Evolutionary conservation across 2,113 vertebrate species (phyloP), one percentile per base, ranked within the genome.

Genomic region (Stegostoma tigrinum): DNA sequence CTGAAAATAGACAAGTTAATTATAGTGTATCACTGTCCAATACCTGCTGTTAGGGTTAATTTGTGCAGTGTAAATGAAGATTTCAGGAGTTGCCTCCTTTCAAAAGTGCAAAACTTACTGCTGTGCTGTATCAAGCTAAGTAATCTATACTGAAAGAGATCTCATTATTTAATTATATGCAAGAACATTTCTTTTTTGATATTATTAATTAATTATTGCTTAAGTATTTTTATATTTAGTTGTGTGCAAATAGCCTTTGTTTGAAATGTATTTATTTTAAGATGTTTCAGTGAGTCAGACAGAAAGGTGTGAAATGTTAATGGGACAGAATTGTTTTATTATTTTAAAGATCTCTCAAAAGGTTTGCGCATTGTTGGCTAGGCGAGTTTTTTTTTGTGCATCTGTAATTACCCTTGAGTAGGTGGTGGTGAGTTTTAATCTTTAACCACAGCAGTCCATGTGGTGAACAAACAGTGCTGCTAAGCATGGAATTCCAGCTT

Each of bases 11-110:
- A 97, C 96, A 87, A 97, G 96, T 96, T 95, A 97, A 94, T 96
- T 97, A 96, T 95, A 96, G 95, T 96, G 97, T 96, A 91, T 97
- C 96, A 97, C 96, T 97, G 96, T 96, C 97, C 97, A 96, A 96
- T 97, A 97, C 96, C 96, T 96, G 96, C 97, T 97, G 97, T 96
- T 97, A 96, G 96, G 96, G 96, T 96, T 97, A 97, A 97, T 97
- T 97, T 97, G 96, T 97, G 96, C 96, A 96, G 96, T 96, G 95
- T 97, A 97, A 97, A 97, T 97, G 97, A 97, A 97, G 96, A 96
- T 86, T 97, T 97, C 96, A 96, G 96, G 87, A 96, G 96, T 94
- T 96, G 95, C 72, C 80, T 94, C 64, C 96, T 96, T 96, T 96
- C 96, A 86, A 19, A 48, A 83, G 67, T n/a, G 96, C 96, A 96